Conservation (phyloP, 2,113 vertebrate species). For the Chaetops frenatus region DNA sequence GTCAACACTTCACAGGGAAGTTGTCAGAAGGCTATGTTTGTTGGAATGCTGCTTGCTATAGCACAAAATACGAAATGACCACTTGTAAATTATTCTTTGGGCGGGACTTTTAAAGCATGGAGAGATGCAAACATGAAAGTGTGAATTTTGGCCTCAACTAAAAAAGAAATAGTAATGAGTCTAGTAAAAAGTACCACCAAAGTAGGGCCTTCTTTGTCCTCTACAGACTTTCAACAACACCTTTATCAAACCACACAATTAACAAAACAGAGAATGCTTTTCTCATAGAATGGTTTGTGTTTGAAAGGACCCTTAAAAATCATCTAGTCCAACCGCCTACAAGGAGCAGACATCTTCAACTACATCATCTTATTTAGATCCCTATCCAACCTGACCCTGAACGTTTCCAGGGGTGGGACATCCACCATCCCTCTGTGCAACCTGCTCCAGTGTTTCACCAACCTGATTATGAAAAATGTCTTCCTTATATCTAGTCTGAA, state of each 20-base stretch:
- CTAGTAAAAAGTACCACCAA: background rate
- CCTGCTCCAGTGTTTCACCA: background rate
- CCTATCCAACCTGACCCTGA: background rate
- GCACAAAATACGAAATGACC: background rate
- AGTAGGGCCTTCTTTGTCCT: background rate
- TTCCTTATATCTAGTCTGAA: background rate
- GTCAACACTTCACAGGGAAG: background rate
- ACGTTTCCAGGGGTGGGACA: background rate
- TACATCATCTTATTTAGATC: background rate
- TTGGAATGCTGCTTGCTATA: background rate
- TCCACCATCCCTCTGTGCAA: background rate
- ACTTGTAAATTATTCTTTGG: background rate
- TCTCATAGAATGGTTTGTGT: background rate
- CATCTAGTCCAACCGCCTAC: background rate
- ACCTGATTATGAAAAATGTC: background rate
- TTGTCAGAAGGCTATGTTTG: background rate
- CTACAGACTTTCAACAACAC: background rate
- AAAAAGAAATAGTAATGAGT: background rate
- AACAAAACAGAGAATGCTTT: background rate
- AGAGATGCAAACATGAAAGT: background rate
- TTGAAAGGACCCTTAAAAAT: background rate
- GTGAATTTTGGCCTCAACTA: background rate
- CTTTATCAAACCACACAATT: background rate
- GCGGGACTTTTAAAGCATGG: background rate
- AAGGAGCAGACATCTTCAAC: background rate